Percentiles rank a stretch among this genome's conserved stretches.
Evolutionary conservation across 2,797 vertebrate genomes (phyloP).

Genomic region (Catharus ustulatus): DNA sequence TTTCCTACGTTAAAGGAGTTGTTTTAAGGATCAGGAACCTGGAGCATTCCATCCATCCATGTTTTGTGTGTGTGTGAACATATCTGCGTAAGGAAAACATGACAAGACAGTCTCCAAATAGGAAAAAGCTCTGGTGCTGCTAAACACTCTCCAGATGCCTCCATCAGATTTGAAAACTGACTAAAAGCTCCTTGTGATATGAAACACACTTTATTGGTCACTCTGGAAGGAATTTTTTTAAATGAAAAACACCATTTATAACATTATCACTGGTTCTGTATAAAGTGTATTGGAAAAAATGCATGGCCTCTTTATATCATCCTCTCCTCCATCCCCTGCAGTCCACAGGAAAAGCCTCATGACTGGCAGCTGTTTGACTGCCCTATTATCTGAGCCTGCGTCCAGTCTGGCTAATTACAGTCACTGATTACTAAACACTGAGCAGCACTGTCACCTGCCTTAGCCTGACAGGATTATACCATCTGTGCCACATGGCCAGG

Average conservation of each 20-base stretch:
- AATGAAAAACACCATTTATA: neutral
- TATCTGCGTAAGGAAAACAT: neutral
- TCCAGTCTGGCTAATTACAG: slow-evolving; percentile 90
- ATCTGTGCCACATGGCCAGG: slow-evolving; percentile 87
- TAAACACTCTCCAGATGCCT: neutral
- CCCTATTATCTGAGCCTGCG: slow-evolving; percentile 84
- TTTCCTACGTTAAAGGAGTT: neutral
- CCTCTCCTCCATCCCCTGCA: neutral
- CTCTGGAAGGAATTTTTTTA: neutral
- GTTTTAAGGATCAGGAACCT: neutral
- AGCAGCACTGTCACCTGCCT: slow-evolving; percentile 84
- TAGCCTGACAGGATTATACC: slow-evolving; percentile 85
- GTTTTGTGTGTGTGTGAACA: rapidly evolving
- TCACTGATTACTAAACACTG: slow-evolving; percentile 86
- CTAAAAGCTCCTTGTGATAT: neutral
- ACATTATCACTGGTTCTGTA: neutral
- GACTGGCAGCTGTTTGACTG: slow-evolving; percentile 87
- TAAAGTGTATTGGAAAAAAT: neutral
- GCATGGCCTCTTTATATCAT: neutral
- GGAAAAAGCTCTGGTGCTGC: neutral
- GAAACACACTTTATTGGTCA: neutral
- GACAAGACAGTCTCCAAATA: neutral
- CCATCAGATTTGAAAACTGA: neutral
- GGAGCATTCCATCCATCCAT: rapidly evolving
- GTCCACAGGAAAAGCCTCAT: slow-evolving; percentile 56